phyloP scores from a whole-genome alignment of 1,140 invertebrate species.

The Sinonovacula constricta region DNA sequence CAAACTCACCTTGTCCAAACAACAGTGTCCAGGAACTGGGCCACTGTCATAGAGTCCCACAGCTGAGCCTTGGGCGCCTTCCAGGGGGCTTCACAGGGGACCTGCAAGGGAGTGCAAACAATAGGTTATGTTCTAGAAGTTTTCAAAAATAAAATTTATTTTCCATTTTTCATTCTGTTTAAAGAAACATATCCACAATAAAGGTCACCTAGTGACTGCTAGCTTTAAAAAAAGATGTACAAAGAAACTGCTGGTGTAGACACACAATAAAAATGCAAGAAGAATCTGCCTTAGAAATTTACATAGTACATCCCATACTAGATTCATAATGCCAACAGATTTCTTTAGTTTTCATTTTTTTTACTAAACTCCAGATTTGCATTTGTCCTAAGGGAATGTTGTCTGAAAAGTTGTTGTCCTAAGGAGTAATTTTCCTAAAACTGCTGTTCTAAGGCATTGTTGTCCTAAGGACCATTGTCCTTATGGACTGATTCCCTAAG shows the following conservation, averaged over 20 bases:
- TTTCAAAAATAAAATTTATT: background rate
- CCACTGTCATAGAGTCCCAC: constrained; percentile 76
- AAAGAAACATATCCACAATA: background rate
- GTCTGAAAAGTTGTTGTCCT: too few relatives aligned
- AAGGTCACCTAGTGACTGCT: background rate
- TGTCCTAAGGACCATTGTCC: too few relatives aligned
- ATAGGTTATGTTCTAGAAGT: background rate
- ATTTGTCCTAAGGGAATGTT: too few relatives aligned
- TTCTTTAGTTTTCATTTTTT: too few relatives aligned
- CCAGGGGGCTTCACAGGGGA: constrained; percentile 75
- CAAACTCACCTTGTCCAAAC: constrained; percentile 75
- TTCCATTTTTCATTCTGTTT: background rate
- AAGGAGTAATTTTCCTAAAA: too few relatives aligned
- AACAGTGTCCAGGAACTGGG: constrained; percentile 71
- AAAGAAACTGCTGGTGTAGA: background rate
- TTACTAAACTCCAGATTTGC: too few relatives aligned
- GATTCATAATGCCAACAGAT: too few relatives aligned
- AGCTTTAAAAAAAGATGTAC: background rate
- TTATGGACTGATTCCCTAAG: too few relatives aligned
- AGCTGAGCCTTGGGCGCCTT: constrained; percentile 70
- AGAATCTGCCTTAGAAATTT: too few relatives aligned
- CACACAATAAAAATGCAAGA: background rate
- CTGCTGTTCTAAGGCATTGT: too few relatives aligned
- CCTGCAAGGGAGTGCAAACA: constrained; percentile 54
- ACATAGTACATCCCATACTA: too few relatives aligned